Percentiles rank a stretch among this genome's conserved stretches.
phyloP scores from a whole-genome alignment of 2,797 vertebrate genomes.

The Hapalemur alaotrensis region DNA sequence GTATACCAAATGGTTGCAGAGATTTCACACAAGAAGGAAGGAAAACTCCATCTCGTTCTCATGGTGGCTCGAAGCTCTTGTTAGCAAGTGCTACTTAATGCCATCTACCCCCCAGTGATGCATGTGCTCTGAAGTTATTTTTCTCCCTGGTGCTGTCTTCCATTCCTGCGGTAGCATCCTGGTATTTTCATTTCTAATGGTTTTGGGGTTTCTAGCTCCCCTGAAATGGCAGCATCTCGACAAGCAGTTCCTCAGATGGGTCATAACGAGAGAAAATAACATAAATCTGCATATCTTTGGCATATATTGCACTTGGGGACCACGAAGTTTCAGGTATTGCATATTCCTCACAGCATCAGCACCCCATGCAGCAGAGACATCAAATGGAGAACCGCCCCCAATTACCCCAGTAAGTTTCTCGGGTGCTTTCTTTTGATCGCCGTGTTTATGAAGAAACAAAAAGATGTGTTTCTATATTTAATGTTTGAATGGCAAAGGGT shows the following conservation, averaged over 20 bases:
- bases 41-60: neutral
- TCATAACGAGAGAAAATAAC: neutral
- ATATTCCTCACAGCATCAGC: neutral
- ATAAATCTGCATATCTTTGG: neutral
- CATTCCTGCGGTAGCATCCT: neutral
- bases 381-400: neutral
- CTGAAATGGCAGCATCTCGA: neutral
- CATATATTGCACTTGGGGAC: rapidly evolving
- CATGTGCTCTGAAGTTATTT: neutral
- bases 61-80: neutral
- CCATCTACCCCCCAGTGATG: neutral
- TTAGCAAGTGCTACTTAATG: neutral
- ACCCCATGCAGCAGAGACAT: neutral
- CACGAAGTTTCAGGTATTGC: rapidly evolving
- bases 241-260: neutral
- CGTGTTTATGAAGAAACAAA: neutral
- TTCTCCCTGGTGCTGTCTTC: neutral
- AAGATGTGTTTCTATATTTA: neutral
- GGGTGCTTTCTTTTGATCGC: neutral
- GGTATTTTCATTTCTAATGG: neutral
- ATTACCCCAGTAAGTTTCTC: neutral
- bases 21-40: neutral
- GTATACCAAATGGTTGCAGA: neutral
- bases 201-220: neutral
- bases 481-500: neutral